Evolutionary conservation across 2,797 vertebrate genomes (phyloP), one percentile per base, ranked within the genome.

Genomic region (Knipowitschia caucasica): DNA sequence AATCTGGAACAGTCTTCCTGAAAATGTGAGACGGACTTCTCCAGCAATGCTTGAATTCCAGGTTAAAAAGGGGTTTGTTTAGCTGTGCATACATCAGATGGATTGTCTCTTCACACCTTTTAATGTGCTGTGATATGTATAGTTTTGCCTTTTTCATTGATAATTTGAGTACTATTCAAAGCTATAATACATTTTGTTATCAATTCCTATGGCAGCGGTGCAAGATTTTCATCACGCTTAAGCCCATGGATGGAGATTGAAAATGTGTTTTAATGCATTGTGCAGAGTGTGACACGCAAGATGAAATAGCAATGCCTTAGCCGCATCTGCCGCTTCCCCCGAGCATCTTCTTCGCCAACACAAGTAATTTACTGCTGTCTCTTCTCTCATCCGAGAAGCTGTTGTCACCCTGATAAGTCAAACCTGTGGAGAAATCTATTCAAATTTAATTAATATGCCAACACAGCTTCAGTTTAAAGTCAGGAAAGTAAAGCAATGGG

Each of bases 291-390:
- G 46, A 49, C 46, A 31, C 18, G 18, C 7, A 3, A 24, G 46
- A 49, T 49, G 46, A 49, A 34, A 46, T 20, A 49, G 11, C n/a
- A 20, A 11, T 33, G 46, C 46, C 46, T 49, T 33, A 17, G 27
- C 45, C 31, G 27, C 17, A 10, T 47, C 27, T 47, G 17, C 27
- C 27, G 4, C 11, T 34, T 34, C 46, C 46, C 46, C 18, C 4
- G 46, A 33, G 46, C 46, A 1, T 49, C 34, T 34, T 20, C 30
- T 49, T 49, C 23, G 30, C 30, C 29, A 35, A 35, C 50, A 35
- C 50, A 52, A 52, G 21, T 52, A 36, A 52, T 36, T 52, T 52
- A 35, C 33, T 38, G 25, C 24, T 52, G 35, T 38, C 50, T 24
- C 35, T 35, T 52, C 33, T 21, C 26, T 52, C 33, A 52, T 17